Evolutionary conservation across 2,888 invertebrate genomes (phyloP).

Genomic region (Aphodius granarius): DNA sequence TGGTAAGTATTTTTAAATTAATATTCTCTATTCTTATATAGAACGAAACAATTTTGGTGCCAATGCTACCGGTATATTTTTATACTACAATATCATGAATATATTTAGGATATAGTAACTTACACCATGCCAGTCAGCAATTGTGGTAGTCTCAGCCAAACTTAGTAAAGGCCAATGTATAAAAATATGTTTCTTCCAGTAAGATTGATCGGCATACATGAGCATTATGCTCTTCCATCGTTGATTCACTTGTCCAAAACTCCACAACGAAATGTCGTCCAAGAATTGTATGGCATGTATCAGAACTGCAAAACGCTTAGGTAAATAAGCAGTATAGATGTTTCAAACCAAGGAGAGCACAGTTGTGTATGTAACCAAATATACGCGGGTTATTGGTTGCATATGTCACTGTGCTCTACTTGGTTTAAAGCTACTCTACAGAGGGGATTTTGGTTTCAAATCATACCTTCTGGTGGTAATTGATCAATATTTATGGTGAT

Average conservation of each 20-base stretch:
- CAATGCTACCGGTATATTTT: too few relatives aligned
- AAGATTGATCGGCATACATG: conserved; percentile 70
- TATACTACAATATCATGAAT: too few relatives aligned
- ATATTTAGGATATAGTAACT: too few relatives aligned
- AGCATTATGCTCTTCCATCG: conserved; percentile 83
- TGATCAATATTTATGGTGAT: conserved; percentile 41
- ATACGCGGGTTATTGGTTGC: too few relatives aligned
- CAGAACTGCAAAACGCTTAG: conserved; percentile 63
- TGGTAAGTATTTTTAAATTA: neutral
- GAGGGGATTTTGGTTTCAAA: too few relatives aligned
- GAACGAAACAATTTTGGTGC: neutral
- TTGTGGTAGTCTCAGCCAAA: conserved; percentile 58
- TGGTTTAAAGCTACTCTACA: neutral
- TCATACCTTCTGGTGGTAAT: conserved; percentile 44
- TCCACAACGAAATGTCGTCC: conserved; percentile 90
- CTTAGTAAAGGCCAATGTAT: conserved; percentile 85
- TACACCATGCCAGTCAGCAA: conserved; percentile 80
- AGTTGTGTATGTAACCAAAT: neutral
- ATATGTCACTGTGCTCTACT: too few relatives aligned
- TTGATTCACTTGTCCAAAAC: conserved; percentile 82
- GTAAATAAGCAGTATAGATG: too few relatives aligned
- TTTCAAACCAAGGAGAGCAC: conserved; percentile 22
- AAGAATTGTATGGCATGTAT: conserved; percentile 85
- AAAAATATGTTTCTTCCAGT: conserved; percentile 79
- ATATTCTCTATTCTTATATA: neutral